Base-by-base conservation (phyloP, 2,113 vertebrate genomes). In the Podarcis cretensis region DNA sequence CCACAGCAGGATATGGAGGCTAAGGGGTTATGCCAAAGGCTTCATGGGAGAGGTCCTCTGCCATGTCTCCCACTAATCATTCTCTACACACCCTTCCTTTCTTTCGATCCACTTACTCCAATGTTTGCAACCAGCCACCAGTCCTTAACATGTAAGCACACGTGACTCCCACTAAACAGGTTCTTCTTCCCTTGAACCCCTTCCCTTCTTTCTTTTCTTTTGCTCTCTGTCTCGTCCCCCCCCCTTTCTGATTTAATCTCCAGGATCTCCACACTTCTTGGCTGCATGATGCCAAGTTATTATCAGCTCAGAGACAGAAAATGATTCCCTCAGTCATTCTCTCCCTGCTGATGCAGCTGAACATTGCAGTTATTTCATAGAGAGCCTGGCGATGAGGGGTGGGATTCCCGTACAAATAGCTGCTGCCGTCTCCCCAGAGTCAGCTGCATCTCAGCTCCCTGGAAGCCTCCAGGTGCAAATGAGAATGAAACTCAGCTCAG, bases 241-340 rank as follows among this genome's bases (percentile, higher is more conserved):
- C 54, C 48, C 65, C 69, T 69, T 76, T 69, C 81, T 78, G n/a
- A 14, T 69, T 89, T 84, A 84, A 89, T 89, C 87, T 89, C 84
- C 87, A 78, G 65, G 14, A 84, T 89, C 87, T 78, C 87, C 81
- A 78, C 73, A 84, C 81, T 68, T 84, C 81, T 84, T 54, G 59
- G 81, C 87, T 69, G n/a, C 73, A 83, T 78, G 87, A 68, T 18
- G 23, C 81, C 74, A 84, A 89, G 81, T 89, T 89, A 89, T 89
- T 89, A 89, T 84, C 81, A 84, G 81, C 81, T 89, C 81, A 69
- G 87, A 89, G 87, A 84, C 43, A 78, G 87, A 89, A 84, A 89
- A 89, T 78, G 81, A 89, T 89, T 89, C 87, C 81, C 74, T 89
- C 87, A 78, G 74, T 89, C 74, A 37, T 57, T 77, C 74, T 77